Conservation (phyloP, 2,113 vertebrate species). For the Brienomyrus longianalis region DNA sequence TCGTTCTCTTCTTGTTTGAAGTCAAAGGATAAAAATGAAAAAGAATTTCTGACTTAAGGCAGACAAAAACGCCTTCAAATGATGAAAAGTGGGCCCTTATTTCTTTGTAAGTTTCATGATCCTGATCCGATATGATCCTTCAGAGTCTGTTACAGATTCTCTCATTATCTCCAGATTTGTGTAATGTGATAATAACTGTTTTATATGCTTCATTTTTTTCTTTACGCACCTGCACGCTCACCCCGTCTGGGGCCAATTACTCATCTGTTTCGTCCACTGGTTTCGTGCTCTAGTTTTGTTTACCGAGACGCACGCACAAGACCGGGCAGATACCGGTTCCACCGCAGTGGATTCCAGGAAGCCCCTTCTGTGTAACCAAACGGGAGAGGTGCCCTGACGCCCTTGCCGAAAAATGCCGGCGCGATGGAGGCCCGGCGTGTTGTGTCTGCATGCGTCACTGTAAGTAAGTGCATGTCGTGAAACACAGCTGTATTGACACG, state of each 20-base stretch:
- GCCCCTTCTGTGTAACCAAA: not conserved
- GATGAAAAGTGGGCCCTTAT: not conserved
- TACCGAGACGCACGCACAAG: not conserved
- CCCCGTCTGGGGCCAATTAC: not conserved
- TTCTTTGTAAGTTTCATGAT: not conserved
- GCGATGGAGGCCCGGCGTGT: not conserved
- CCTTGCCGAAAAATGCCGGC: not conserved
- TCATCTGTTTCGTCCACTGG: not conserved
- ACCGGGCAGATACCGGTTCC: not conserved
- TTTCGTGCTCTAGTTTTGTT: not conserved
- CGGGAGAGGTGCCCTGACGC: not conserved
- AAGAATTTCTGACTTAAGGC: not conserved
- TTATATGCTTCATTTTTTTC: not conserved
- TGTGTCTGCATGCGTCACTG: not conserved
- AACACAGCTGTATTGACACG: not conserved
- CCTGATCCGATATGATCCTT: not conserved
- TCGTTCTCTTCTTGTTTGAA: not conserved
- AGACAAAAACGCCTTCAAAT: not conserved
- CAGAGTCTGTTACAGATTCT: not conserved
- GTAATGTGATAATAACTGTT: conserved; percentile 6
- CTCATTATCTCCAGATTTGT: not conserved
- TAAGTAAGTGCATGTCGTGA: not conserved
- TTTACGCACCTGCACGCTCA: conserved; percentile 12
- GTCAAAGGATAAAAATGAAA: not conserved
- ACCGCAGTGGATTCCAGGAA: not conserved